A percentile compares a stretch with the other conserved stretches of the same genome.
These are phyloP conservation scores for Abscondita cerata DNA, from an alignment of 2,888 invertebrate genomes.

Conservation along the genomic window DNA sequence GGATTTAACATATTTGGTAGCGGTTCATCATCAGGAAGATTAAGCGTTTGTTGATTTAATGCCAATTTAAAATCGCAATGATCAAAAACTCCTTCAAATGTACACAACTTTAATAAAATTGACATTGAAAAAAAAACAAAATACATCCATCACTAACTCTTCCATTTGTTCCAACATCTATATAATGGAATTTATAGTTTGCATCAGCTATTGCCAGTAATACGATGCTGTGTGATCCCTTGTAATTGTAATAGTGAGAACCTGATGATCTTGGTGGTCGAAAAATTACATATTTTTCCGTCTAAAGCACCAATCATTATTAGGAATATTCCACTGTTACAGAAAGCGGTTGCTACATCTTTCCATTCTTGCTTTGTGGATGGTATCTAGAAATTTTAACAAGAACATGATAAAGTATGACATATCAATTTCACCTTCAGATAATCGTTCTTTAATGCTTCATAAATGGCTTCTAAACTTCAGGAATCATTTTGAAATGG, in stretches of 20 bases:
- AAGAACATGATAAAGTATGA: too few relatives aligned
- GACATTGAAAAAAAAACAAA: background rate
- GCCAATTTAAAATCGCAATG: background rate
- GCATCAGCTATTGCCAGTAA: background rate
- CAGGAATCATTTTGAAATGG: too few relatives aligned
- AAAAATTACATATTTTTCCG: background rate
- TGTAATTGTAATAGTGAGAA: background rate
- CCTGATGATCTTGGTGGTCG: background rate
- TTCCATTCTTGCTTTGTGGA: background rate
- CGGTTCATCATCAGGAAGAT: slow-evolving; percentile 2
- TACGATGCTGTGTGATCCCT: background rate
- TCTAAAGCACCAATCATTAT: slow-evolving; percentile 1
- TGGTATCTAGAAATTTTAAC: background rate
- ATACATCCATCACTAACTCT: slow-evolving; percentile 1
- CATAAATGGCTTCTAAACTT: too few relatives aligned
- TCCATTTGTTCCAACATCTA: background rate
- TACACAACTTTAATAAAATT: background rate
- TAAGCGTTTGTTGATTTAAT: background rate
- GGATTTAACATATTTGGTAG: background rate
- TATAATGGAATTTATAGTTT: background rate
- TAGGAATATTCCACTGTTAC: background rate
- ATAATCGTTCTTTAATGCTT: too few relatives aligned
- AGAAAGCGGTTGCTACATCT: background rate
- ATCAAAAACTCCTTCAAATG: background rate
- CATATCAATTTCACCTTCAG: too few relatives aligned